A percentile compares a stretch with the other conserved stretches of the same genome.
phyloP scores from a whole-genome alignment of 2,113 vertebrate genomes.

The Miniopterus natalensis region DNA sequence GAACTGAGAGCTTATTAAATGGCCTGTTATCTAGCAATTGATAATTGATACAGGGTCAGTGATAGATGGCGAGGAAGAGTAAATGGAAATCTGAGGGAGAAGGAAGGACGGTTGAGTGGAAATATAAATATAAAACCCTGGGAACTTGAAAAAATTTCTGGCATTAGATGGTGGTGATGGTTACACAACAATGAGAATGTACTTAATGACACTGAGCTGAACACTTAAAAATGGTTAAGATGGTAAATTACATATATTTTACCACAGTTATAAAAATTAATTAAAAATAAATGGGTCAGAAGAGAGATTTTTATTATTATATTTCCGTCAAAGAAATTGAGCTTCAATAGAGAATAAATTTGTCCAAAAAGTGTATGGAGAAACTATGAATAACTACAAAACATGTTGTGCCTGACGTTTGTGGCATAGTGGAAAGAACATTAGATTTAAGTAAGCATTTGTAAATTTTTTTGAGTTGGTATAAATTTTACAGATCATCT shows the following conservation, averaged over 20 bases:
- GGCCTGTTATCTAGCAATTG: neutral
- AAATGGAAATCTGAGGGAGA: neutral
- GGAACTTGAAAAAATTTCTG: neutral
- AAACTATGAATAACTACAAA: neutral
- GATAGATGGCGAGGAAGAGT: neutral
- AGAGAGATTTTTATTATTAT: neutral
- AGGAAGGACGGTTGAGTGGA: neutral
- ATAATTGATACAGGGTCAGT: neutral
- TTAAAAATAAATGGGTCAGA: neutral
- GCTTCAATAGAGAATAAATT: neutral
- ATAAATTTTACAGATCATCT: neutral
- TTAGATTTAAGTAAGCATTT: neutral
- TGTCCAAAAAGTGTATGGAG: neutral
- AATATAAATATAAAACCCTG: neutral
- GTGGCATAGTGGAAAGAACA: neutral
- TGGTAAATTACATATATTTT: neutral
- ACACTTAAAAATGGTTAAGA: neutral
- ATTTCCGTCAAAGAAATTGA: neutral
- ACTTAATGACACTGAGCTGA: neutral
- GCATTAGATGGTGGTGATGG: neutral
- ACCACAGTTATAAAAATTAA: neutral
- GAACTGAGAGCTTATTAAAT: neutral
- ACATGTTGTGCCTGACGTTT: neutral
- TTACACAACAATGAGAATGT: neutral
- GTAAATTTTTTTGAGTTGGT: neutral